Conservation (phyloP, 2,888 invertebrate species). For the Lycocerus yunnanus region DNA sequence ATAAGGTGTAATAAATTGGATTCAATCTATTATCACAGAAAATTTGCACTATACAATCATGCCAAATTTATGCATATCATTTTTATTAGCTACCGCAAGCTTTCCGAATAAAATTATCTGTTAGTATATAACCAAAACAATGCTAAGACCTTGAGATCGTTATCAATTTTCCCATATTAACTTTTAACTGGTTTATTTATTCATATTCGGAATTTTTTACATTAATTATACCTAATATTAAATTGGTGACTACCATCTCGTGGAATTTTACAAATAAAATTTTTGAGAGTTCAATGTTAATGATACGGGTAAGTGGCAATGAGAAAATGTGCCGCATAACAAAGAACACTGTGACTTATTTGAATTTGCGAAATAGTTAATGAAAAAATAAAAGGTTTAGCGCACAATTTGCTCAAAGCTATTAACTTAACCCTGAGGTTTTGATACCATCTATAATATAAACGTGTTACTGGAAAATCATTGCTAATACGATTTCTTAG, state of each 20-base stretch:
- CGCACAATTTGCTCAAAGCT: neutral
- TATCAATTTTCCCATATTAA: neutral
- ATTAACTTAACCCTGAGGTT: neutral
- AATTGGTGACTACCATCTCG: neutral
- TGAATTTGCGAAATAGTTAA: neutral
- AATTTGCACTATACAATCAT: neutral
- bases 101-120: neutral
- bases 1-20: neutral
- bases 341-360: neutral
- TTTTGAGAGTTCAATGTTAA: neutral
- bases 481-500: neutral
- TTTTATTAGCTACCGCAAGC: neutral
- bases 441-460: neutral
- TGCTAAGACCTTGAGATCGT: conserved; percentile 1
- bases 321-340: too few relatives aligned
- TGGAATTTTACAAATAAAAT: neutral
- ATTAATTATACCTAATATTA: neutral
- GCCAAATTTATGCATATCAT: neutral
- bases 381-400: neutral
- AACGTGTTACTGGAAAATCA: neutral
- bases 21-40: neutral
- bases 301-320: neutral
- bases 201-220: neutral
- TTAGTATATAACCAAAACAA: conserved; percentile 7
- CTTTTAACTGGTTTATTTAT: neutral